phyloP scores from a whole-genome alignment of 1,140 invertebrate species.

The Lanistes nyassanus region DNA sequence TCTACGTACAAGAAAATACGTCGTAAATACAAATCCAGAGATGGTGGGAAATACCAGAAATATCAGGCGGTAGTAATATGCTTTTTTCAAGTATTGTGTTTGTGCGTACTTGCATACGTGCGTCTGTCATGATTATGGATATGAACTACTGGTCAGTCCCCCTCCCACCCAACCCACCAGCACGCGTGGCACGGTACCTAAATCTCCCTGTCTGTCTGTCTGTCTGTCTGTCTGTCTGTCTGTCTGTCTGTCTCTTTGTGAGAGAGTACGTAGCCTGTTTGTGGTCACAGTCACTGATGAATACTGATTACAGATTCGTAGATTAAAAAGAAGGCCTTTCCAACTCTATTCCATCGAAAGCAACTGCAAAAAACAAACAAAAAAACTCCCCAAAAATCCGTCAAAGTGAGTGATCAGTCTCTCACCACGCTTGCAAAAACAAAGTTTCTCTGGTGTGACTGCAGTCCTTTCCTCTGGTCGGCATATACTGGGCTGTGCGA shows the following conservation, averaged over 20 bases:
- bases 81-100: background rate
- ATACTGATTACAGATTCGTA: background rate
- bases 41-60: background rate
- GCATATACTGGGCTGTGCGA: background rate
- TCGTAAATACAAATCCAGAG: background rate
- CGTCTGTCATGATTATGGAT: background rate
- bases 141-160: background rate
- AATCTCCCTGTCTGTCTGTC: too few relatives aligned
- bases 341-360: background rate
- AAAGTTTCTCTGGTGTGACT: too few relatives aligned
- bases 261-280: background rate
- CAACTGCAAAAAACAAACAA: too few relatives aligned
- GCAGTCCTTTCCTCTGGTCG: too few relatives aligned
- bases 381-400: too few relatives aligned
- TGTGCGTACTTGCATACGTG: background rate
- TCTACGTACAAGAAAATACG: background rate
- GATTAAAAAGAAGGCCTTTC: background rate
- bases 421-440: too few relatives aligned
- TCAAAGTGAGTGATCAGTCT: background rate
- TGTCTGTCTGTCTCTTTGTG: background rate
- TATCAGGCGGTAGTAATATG: background rate
- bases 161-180: too few relatives aligned
- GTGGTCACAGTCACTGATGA: background rate
- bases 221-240: background rate
- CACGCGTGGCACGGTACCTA: too few relatives aligned